Evolutionary conservation across 2,797 vertebrate genomes (phyloP).

Genomic region (Muscicapa comitata): DNA sequence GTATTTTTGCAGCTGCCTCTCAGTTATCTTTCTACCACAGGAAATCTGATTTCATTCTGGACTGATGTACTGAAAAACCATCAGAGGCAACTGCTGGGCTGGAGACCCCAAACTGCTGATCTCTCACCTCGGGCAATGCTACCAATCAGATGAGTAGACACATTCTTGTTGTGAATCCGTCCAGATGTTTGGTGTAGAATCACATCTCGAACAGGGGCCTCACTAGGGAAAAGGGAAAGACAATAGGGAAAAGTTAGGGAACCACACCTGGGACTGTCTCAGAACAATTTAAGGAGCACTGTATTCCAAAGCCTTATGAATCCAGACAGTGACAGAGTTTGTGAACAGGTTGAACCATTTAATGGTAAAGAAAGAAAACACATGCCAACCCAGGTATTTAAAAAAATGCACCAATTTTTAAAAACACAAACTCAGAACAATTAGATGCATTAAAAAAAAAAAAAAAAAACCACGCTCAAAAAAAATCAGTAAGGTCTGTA

Average conservation of each 20-base stretch:
- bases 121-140: constrained; percentile 89
- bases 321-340: background rate
- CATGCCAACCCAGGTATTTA: background rate
- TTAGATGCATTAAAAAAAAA: background rate
- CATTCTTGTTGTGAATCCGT: constrained; percentile 97
- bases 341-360: background rate
- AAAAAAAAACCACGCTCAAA: background rate
- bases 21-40: background rate
- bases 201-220: constrained; percentile 76
- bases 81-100: background rate
- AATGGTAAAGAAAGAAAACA: background rate
- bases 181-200: constrained; percentile 90
- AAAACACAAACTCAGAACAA: background rate
- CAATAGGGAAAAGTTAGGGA: background rate
- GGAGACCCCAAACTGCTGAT: background rate
- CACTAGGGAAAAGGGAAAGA: constrained; percentile 23
- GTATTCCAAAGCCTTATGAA: background rate
- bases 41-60: background rate
- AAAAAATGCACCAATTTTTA: background rate
- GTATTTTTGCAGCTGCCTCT: background rate
- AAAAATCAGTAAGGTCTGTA: background rate
- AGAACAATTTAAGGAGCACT: background rate
- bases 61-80: background rate
- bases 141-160: constrained; percentile 95
- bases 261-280: background rate